Evolutionary conservation across 2,888 invertebrate species (phyloP).

Genomic region (Camptogramma bilineatum): DNA sequence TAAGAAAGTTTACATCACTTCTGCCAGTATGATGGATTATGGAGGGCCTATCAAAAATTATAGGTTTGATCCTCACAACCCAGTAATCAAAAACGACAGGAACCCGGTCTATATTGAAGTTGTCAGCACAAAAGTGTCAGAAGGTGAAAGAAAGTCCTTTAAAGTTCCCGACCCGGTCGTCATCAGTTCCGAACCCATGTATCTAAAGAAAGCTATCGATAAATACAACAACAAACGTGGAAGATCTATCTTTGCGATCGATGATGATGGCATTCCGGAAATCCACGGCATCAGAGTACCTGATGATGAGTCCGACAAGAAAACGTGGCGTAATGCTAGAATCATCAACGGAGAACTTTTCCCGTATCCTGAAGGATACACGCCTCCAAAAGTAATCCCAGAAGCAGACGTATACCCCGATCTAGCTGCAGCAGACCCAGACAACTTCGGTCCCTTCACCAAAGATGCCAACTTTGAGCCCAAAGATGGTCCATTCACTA

Average conservation of each 20-base stretch:
- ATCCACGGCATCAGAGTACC: slow-evolving; percentile 93
- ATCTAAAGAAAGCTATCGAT: slow-evolving; percentile 82
- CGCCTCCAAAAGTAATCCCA: slow-evolving; percentile 87
- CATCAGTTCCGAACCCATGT: slow-evolving; percentile 88
- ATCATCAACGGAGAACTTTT: slow-evolving; percentile 93
- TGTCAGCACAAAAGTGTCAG: slow-evolving; percentile 80
- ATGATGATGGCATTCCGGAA: slow-evolving; percentile 90
- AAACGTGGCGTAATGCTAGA: slow-evolving; percentile 94
- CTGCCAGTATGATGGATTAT: slow-evolving; percentile 75
- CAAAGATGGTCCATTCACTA: slow-evolving; percentile 86
- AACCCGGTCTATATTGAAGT: slow-evolving; percentile 84
- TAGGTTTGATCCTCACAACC: slow-evolving; percentile 80
- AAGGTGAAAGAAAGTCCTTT: slow-evolving; percentile 75
- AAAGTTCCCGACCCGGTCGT: slow-evolving; percentile 89
- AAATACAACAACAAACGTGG: slow-evolving; percentile 84
- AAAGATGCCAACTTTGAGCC: slow-evolving; percentile 86
- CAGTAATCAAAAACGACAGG: slow-evolving; percentile 82
- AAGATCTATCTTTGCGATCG: slow-evolving; percentile 87
- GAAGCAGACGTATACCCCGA: slow-evolving; percentile 85
- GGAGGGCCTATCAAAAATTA: slow-evolving; percentile 76
- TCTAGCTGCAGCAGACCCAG: slow-evolving; percentile 62
- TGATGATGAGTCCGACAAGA: slow-evolving; percentile 92
- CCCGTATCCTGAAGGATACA: slow-evolving; percentile 89
- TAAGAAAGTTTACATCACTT: slow-evolving; percentile 81
- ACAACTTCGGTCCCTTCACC: slow-evolving; percentile 85